Evolutionary conservation across 1,140 invertebrate genomes (phyloP).

Genomic region (Copidosoma floridanum): DNA sequence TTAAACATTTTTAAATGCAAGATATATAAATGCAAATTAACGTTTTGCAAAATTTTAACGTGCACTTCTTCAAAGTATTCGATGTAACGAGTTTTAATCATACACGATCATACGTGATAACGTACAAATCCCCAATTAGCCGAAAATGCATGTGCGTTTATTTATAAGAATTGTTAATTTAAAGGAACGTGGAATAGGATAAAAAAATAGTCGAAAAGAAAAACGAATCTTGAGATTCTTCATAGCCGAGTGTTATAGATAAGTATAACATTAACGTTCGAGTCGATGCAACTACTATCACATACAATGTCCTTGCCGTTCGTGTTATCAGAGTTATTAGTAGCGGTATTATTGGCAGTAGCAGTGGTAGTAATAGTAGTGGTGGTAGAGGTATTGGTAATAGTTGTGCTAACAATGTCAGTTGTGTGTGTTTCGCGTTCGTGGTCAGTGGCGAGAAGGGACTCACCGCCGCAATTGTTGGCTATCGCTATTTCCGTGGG

Average conservation of each 20-base stretch:
- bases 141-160: no score
- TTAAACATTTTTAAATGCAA: no score
- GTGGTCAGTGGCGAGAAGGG: constrained; percentile 16
- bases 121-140: no score
- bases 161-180: no score
- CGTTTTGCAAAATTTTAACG: no score
- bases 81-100: no score
- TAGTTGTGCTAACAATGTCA: constrained; percentile 13
- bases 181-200: background rate
- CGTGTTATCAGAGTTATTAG: constrained; percentile 31
- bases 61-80: no score
- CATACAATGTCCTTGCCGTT: constrained; percentile 30
- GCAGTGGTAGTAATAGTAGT: constrained; percentile 9
- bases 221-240: constrained; percentile 16
- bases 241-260: constrained; percentile 47
- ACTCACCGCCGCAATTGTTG: constrained; percentile 51
- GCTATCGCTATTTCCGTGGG: constrained; percentile 16
- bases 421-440: constrained; percentile 15
- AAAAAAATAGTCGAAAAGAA: background rate
- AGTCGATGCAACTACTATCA: constrained; percentile 33
- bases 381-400: background rate
- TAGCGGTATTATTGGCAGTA: constrained; percentile 16
- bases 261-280: constrained; percentile 38
- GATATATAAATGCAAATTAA: no score
- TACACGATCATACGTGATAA: background rate